phyloP scores from a whole-genome alignment of 2,113 vertebrate genomes.

The Amphilophus citrinellus region DNA sequence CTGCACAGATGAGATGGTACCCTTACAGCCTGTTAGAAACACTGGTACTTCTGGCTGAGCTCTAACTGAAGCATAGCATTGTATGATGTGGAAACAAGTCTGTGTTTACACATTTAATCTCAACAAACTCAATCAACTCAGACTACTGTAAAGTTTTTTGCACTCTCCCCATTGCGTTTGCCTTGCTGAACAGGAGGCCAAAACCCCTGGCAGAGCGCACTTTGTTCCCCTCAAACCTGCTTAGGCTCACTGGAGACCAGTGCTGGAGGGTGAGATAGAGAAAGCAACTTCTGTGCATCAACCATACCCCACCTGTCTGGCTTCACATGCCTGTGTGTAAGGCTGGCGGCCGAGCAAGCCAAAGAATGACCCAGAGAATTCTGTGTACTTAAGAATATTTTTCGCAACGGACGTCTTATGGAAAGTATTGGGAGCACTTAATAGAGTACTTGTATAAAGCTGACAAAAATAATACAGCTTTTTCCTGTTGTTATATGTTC shows the following conservation, averaged over 20 bases:
- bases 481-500: constrained; percentile 22
- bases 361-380: constrained; percentile 69
- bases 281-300: constrained; percentile 81
- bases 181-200: constrained; percentile 63
- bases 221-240: constrained; percentile 63
- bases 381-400: constrained; percentile 71
- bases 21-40: constrained; percentile 23
- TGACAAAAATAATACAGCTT: constrained; percentile 56
- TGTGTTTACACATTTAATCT: constrained; percentile 58
- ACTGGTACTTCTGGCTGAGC: constrained; percentile 26
- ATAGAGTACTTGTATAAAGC: constrained; percentile 51
- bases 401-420: constrained; percentile 39
- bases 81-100: constrained; percentile 37
- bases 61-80: constrained; percentile 1
- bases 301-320: constrained; percentile 49
- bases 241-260: constrained; percentile 65
- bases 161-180: constrained; percentile 41
- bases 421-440: constrained; percentile 68
- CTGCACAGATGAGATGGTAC: constrained; percentile 32
- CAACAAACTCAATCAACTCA: constrained; percentile 61
- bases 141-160: constrained; percentile 47
- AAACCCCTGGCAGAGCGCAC: constrained; percentile 62
- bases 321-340: constrained; percentile 64
- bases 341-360: constrained; percentile 66
- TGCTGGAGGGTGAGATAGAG: constrained; percentile 62